These are phyloP conservation scores for Laodelphax striatellus DNA, from an alignment of 1,140 invertebrate species.

Conservation along the genomic window DNA sequence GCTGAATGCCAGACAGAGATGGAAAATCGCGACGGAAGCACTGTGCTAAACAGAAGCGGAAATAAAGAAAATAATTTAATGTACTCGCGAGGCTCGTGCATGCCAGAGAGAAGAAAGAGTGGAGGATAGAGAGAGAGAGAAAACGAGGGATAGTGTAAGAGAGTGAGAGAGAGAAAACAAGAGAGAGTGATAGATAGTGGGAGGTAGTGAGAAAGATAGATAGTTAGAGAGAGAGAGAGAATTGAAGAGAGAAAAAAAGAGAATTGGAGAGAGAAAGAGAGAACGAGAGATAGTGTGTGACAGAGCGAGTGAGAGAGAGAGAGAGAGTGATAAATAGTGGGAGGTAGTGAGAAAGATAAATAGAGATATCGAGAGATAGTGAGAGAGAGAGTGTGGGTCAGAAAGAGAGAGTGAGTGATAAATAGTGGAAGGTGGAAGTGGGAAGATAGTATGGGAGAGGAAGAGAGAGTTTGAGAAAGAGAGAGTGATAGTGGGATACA, in stretches of 20 bases:
- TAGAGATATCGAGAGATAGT: too few species aligned
- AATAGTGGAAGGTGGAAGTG: too few species aligned
- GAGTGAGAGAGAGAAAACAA: too few species aligned
- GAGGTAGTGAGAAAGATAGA: background rate
- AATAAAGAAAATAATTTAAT: too few species aligned
- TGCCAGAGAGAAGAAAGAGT: constrained; percentile 2
- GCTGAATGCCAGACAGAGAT: too few species aligned
- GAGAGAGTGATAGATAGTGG: background rate
- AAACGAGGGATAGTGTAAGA: too few species aligned
- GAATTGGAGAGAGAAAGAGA: background rate
- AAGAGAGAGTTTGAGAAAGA: background rate
- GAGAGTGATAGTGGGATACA: background rate
- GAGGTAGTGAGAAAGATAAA: background rate
- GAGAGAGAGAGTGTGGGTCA: constrained; percentile 2
- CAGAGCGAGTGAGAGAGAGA: too few species aligned
- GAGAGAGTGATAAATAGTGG: background rate
- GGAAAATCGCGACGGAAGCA: too few species aligned
- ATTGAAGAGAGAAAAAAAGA: constrained; percentile 7
- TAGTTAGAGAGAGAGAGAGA: background rate
- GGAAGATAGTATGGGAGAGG: constrained; percentile 1
- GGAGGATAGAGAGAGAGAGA: background rate
- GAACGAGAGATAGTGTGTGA: too few species aligned
- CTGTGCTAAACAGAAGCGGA: too few species aligned
- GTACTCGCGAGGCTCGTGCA: too few species aligned
- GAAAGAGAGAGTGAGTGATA: constrained; percentile 11